A percentile compares a stretch with the other conserved stretches of the same genome.
Conservation (phyloP, 2,888 invertebrate species). For the Sarcophaga variegata region DNA sequence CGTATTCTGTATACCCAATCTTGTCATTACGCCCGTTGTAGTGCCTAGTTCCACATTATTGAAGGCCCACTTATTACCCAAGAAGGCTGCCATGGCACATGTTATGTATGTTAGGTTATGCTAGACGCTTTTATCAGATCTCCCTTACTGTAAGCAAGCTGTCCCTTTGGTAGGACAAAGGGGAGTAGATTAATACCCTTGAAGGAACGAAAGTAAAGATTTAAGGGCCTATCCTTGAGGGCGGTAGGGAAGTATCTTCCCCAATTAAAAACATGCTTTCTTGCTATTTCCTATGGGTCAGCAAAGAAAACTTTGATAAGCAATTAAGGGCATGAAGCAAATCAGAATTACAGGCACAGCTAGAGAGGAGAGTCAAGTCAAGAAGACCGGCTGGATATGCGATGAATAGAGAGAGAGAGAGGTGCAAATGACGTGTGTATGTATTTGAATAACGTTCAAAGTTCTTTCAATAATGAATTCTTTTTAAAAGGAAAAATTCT, state of each 20-base stretch:
- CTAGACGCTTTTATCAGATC: no score
- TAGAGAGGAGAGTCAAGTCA: background rate
- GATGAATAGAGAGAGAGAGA: background rate
- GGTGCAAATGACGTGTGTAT: slow-evolving; percentile 72
- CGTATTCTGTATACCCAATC: no score
- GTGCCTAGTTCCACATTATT: no score
- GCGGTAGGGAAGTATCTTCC: background rate
- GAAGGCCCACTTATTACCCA: no score
- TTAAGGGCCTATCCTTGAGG: no score
- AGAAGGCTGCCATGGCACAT: no score
- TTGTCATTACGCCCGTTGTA: no score
- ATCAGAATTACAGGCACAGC: background rate
- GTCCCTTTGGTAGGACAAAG: no score
- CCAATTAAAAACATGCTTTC: background rate
- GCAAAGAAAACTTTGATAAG: background rate
- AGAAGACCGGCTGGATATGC: background rate
- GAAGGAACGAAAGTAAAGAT: no score
- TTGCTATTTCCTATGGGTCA: slow-evolving; percentile 4
- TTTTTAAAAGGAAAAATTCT: slow-evolving; percentile 46
- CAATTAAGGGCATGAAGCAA: background rate
- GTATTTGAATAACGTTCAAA: slow-evolving; percentile 73
- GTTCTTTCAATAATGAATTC: slow-evolving; percentile 70
- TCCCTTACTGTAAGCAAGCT: no score
- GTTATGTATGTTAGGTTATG: no score
- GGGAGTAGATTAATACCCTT: no score